phyloP scores from a whole-genome alignment of 2,888 invertebrate genomes.

The Plebejus anna region DNA sequence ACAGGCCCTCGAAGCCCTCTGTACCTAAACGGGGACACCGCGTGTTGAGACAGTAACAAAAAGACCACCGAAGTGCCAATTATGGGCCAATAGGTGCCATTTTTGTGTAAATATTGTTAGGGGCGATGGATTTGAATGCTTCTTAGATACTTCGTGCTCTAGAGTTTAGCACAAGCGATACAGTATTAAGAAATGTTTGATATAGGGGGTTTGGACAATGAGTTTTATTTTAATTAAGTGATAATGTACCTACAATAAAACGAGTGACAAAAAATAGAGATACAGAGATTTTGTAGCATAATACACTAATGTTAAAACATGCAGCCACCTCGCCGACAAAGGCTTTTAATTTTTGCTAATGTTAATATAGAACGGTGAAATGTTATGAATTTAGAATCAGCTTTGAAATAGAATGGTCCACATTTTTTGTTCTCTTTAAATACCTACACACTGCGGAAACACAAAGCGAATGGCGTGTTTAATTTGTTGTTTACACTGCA shows the following conservation, averaged over 20 bases:
- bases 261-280: not conserved
- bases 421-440: conserved; percentile 14
- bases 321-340: not conserved
- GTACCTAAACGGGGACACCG: conserved; percentile 56
- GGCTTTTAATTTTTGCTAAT: conserved; percentile 19
- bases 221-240: not conserved
- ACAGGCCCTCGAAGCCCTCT: conserved; percentile 59
- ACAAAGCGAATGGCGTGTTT: conserved; percentile 3
- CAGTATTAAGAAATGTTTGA: no score
- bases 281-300: not conserved
- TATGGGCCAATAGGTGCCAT: not conserved
- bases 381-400: conserved; percentile 10
- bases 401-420: conserved; percentile 12
- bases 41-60: conserved; percentile 32
- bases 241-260: not conserved
- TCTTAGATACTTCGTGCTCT: not conserved
- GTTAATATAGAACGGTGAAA: not conserved
- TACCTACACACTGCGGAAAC: conserved; percentile 31
- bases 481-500: conserved; percentile 5
- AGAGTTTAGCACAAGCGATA: not conserved
- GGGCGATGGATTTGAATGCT: not conserved
- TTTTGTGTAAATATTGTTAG: not conserved
- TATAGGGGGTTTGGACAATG: no score
- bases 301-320: not conserved
- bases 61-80: conserved; percentile 16